A percentile compares a stretch with the other conserved stretches of the same genome.
Conservation (phyloP, 2,113 vertebrate species). For the Stictonetta naevosa region DNA sequence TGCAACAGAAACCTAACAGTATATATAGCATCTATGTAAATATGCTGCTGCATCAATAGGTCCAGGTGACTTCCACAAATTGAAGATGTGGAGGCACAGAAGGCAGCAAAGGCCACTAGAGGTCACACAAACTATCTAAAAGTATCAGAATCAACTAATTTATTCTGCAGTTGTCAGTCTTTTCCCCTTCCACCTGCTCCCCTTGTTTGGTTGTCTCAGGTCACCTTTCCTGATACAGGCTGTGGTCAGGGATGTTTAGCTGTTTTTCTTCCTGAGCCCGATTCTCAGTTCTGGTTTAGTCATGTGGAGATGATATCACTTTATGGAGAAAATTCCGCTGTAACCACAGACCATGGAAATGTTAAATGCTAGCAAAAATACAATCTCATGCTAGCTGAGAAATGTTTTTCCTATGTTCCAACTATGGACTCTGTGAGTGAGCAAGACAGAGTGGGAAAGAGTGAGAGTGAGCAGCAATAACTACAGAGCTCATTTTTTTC, state of each 20-base stretch:
- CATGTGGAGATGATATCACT: constrained; percentile 31
- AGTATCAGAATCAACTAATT: not conserved
- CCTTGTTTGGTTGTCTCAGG: not conserved
- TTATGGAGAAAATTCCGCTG: constrained; percentile 48
- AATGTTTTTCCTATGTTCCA: not conserved
- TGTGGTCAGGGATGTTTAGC: not conserved
- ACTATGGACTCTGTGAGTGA: not conserved
- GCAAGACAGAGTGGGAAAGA: not conserved
- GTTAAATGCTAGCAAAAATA: constrained; percentile 6
- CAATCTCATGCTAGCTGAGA: not conserved
- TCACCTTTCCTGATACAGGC: not conserved
- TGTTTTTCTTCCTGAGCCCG: not conserved
- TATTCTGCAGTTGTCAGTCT: not conserved
- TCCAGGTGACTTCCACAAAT: not conserved
- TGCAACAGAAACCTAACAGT: not conserved
- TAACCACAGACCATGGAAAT: constrained; percentile 44
- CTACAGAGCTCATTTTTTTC: constrained; percentile 27
- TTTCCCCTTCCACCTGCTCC: not conserved
- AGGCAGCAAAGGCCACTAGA: constrained; percentile 39
- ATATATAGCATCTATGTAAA: not conserved
- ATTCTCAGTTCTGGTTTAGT: constrained; percentile 21
- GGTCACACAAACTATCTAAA: constrained; percentile 30
- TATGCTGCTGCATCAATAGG: not conserved
- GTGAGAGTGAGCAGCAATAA: not conserved
- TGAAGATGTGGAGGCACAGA: not conserved